phyloP scores from a whole-genome alignment of 2,797 vertebrate species.

The Tauraco hartlaubi region DNA sequence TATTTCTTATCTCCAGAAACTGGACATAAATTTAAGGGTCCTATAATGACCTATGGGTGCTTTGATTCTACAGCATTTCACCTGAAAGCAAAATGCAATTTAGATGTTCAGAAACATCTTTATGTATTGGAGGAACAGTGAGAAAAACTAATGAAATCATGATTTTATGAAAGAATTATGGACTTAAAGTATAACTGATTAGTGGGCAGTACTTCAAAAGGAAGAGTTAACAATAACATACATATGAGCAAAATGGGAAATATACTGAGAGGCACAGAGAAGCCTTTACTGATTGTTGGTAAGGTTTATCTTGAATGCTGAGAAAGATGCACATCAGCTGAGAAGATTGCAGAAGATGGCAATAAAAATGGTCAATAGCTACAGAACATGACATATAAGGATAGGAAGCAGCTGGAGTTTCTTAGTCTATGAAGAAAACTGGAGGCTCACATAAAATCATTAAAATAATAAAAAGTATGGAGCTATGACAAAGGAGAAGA shows the following conservation, averaged over 20 bases:
- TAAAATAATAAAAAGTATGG: neutral
- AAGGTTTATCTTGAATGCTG: neutral
- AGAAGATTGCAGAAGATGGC: neutral
- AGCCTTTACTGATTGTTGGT: neutral
- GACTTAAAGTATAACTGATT: neutral
- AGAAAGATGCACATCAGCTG: neutral
- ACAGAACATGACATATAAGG: neutral
- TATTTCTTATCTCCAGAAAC: neutral
- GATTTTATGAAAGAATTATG: neutral
- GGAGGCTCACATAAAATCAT: neutral
- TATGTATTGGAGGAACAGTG: neutral
- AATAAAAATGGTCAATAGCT: neutral
- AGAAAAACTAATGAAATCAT: neutral
- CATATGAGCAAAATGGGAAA: neutral
- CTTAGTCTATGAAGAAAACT: neutral
- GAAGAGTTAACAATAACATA: neutral
- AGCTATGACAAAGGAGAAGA: neutral
- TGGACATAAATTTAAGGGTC: neutral
- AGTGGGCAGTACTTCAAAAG: neutral
- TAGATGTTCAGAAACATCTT: neutral
- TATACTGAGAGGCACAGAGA: neutral
- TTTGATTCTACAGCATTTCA: neutral
- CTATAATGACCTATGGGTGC: neutral
- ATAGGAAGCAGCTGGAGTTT: neutral
- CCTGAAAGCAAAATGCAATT: neutral